Percentiles rank a stretch among this genome's conserved stretches.
Conservation (phyloP, 2,113 vertebrate species). For the Lampris megalopsis region DNA sequence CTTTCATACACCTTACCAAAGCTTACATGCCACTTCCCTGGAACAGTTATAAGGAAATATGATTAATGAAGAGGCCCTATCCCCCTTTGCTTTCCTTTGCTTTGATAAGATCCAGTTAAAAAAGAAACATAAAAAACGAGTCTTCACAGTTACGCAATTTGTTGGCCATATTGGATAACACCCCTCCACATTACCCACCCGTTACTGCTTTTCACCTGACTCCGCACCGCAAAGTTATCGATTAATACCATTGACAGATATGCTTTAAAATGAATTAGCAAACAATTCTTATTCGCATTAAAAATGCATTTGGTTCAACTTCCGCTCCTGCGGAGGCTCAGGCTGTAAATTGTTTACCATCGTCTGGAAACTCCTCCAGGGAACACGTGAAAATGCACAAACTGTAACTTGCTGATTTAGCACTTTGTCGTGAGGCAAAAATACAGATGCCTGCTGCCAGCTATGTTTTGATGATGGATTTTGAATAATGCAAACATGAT, state of each 20-base stretch:
- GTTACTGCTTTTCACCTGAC: background rate
- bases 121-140: background rate
- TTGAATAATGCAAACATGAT: conserved; percentile 81
- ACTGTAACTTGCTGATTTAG: conserved; percentile 70
- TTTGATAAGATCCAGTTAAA: background rate
- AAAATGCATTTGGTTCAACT: conserved; percentile 39
- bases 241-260: conserved; percentile 61
- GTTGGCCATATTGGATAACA: conserved; percentile 31
- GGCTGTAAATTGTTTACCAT: conserved; percentile 67
- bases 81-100: conserved; percentile 20
- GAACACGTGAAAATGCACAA: conserved; percentile 54
- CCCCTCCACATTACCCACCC: background rate
- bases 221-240: conserved; percentile 60
- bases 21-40: background rate
- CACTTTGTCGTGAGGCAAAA: conserved; percentile 42
- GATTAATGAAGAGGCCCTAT: background rate
- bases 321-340: conserved; percentile 47
- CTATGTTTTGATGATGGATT: conserved; percentile 75
- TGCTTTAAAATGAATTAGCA: conserved; percentile 58
- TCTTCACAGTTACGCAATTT: background rate
- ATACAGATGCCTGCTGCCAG: conserved; percentile 56
- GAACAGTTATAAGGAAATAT: conserved; percentile 16
- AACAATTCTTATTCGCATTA: background rate
- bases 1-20: conserved; percentile 9
- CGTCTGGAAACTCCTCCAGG: conserved; percentile 52